These are phyloP conservation scores for Diploptera punctata DNA, from an alignment of 2,888 invertebrate species.

Conservation along the genomic window DNA sequence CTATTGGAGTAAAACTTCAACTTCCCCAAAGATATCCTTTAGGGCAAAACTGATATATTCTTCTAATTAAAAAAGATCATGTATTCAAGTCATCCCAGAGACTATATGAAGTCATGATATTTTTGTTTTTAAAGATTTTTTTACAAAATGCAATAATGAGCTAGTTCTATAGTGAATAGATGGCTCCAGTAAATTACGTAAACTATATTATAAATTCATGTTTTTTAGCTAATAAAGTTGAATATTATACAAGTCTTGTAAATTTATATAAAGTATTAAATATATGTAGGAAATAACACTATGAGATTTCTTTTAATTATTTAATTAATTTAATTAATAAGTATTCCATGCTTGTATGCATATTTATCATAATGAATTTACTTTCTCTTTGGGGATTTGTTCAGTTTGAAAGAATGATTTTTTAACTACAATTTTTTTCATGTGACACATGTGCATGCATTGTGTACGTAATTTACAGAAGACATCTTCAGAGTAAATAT, in stretches of 20 bases:
- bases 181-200: conserved; percentile 19
- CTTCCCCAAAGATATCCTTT: neutral
- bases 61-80: neutral
- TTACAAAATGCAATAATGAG: conserved; percentile 22
- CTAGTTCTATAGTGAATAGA: conserved; percentile 12
- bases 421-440: neutral
- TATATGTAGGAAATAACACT: neutral
- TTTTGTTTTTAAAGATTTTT: neutral
- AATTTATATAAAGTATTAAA: neutral
- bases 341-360: too few species aligned
- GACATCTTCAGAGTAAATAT: neutral
- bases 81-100: conserved; percentile 15
- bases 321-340: too few species aligned
- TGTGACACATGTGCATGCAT: neutral
- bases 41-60: neutral
- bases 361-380: too few species aligned
- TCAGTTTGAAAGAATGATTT: too few species aligned
- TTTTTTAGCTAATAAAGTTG: neutral
- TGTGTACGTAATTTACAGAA: conserved; percentile 7
- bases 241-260: neutral
- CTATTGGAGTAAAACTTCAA: conserved; percentile 14
- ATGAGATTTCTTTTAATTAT: too few species aligned
- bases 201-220: neutral
- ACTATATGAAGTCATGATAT: conserved; percentile 14
- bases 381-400: too few species aligned